These are phyloP conservation scores for Musca domestica DNA, from an alignment of 1,140 invertebrate species.

Conservation along the genomic window DNA sequence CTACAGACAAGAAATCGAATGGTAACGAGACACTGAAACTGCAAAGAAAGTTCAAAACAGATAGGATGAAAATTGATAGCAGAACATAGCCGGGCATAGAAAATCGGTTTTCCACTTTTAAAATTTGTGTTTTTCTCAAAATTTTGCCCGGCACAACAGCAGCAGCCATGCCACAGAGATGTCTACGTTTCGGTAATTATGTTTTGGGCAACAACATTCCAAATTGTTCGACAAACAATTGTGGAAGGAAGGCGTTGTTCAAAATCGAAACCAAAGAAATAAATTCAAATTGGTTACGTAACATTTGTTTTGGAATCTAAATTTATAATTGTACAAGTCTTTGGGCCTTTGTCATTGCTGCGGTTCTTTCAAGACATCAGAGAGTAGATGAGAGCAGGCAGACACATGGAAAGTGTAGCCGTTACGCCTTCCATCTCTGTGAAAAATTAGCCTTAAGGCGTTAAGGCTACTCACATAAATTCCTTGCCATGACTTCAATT, in stretches of 20 bases:
- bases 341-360: background rate
- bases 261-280: constrained; percentile 6
- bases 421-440: background rate
- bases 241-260: background rate
- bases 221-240: background rate
- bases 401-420: background rate
- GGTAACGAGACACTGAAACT: background rate
- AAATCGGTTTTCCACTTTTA: constrained; percentile 14
- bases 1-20: constrained; percentile 6
- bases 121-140: no score
- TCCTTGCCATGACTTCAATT: no score
- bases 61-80: constrained; percentile 27
- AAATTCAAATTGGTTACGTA: constrained; percentile 18
- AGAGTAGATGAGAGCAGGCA: background rate
- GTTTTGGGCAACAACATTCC: constrained; percentile 1
- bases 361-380: background rate
- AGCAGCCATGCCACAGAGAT: background rate
- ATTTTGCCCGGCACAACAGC: background rate
- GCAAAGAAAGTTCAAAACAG: background rate
- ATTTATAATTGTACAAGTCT: background rate
- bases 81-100: constrained; percentile 22
- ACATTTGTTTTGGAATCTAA: background rate
- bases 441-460: background rate
- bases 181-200: constrained; percentile 11
- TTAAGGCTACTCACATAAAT: background rate